Conservation (phyloP, 2,888 invertebrate species). For the Phlogophora meticulosa region DNA sequence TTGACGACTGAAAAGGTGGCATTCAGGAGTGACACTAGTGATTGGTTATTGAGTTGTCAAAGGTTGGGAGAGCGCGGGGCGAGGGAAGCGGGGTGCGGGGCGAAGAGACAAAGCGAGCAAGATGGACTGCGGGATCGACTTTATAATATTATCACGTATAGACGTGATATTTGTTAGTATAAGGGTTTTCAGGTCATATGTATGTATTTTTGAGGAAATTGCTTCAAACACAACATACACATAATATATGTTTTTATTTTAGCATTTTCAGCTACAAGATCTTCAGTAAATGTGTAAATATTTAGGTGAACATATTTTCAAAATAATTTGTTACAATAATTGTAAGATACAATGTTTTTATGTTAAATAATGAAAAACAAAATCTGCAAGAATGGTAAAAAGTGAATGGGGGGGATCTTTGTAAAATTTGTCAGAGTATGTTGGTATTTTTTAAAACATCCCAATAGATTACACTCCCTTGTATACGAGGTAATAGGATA, state of each 20-base stretch:
- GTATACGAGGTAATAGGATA: background rate
- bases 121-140: slow-evolving; percentile 70
- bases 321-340: too few species aligned
- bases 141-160: slow-evolving; percentile 38
- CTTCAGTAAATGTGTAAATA: slow-evolving; percentile 19
- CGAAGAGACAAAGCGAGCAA: slow-evolving; percentile 70
- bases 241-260: slow-evolving; percentile 15
- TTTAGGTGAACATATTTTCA: background rate
- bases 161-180: slow-evolving; percentile 66
- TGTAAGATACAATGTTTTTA: too few species aligned
- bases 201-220: slow-evolving; percentile 30
- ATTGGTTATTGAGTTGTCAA: slow-evolving; percentile 89
- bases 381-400: too few species aligned
- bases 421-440: too few species aligned
- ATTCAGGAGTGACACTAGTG: slow-evolving; percentile 77
- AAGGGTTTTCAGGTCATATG: slow-evolving; percentile 62
- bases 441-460: background rate
- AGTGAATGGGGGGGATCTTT: background rate
- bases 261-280: slow-evolving; percentile 35
- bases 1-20: slow-evolving; percentile 67
- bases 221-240: background rate
- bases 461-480: background rate
- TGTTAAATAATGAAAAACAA: background rate
- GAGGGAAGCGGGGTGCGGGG: slow-evolving; percentile 74
- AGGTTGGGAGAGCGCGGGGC: slow-evolving; percentile 79